Evolutionary conservation across 2,113 vertebrate genomes (phyloP).

Genomic region (Dryoscopus gambensis): DNA sequence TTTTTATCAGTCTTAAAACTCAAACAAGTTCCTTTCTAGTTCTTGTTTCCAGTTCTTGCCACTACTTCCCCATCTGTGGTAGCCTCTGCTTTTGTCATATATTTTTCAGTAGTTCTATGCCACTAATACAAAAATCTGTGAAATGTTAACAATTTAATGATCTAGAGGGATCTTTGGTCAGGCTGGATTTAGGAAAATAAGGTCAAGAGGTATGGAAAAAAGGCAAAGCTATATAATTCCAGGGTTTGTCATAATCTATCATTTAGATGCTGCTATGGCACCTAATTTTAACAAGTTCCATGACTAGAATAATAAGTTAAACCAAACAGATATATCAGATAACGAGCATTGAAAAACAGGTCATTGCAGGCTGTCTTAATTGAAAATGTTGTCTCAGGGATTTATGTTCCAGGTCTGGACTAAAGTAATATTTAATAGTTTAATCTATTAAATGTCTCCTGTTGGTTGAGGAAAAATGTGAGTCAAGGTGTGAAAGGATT

Average conservation of each 20-base stretch:
- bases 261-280: background rate
- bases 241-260: background rate
- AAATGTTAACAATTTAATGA: background rate
- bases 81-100: background rate
- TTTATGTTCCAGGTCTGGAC: background rate
- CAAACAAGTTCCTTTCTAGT: background rate
- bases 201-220: background rate
- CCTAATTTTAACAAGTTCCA: background rate
- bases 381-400: background rate
- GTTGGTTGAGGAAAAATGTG: background rate
- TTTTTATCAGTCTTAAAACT: background rate
- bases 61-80: background rate
- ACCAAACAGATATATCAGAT: background rate
- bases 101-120: background rate
- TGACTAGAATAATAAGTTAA: background rate
- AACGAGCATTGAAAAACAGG: background rate
- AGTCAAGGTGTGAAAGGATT: background rate
- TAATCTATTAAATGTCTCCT: background rate
- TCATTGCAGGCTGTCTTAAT: background rate
- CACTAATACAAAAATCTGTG: background rate
- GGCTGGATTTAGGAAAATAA: background rate
- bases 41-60: background rate
- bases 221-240: background rate
- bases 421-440: background rate
- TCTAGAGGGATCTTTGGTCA: background rate